Evolutionary conservation across 2,888 invertebrate species (phyloP).

Genomic region (Xanthia togata): DNA sequence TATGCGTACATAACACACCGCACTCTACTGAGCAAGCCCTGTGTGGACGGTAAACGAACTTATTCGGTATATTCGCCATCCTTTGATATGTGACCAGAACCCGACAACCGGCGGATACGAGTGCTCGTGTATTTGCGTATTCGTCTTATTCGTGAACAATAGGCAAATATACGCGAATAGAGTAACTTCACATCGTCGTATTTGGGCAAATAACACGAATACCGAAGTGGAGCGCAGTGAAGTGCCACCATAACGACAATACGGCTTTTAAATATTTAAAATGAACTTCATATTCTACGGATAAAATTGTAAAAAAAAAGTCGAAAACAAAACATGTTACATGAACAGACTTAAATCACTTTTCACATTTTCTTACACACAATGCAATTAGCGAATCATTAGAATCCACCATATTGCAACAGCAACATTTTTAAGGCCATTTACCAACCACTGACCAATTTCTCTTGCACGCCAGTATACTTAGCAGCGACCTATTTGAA

Average conservation of each 20-base stretch:
- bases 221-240: too few species aligned
- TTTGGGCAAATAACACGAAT: too few species aligned
- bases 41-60: too few species aligned
- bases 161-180: too few species aligned
- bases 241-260: background rate
- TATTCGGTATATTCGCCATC: too few species aligned
- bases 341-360: background rate
- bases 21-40: too few species aligned
- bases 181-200: too few species aligned
- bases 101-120: too few species aligned
- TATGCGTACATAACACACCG: too few species aligned
- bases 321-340: background rate
- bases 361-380: slow-evolving; percentile 11
- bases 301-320: background rate
- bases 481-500: slow-evolving; percentile 23
- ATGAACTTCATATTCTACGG: background rate
- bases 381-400: background rate
- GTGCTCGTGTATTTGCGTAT: too few species aligned
- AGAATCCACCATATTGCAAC: slow-evolving; percentile 11
- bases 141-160: too few species aligned
- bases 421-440: slow-evolving; percentile 42
- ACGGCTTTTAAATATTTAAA: background rate
- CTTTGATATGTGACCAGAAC: too few species aligned
- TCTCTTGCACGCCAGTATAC: slow-evolving; percentile 19
- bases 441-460: slow-evolving; percentile 15